These are phyloP conservation scores for Hyposmocoma kahamanoa DNA, from an alignment of 1,140 invertebrate species.

Conservation along the genomic window DNA sequence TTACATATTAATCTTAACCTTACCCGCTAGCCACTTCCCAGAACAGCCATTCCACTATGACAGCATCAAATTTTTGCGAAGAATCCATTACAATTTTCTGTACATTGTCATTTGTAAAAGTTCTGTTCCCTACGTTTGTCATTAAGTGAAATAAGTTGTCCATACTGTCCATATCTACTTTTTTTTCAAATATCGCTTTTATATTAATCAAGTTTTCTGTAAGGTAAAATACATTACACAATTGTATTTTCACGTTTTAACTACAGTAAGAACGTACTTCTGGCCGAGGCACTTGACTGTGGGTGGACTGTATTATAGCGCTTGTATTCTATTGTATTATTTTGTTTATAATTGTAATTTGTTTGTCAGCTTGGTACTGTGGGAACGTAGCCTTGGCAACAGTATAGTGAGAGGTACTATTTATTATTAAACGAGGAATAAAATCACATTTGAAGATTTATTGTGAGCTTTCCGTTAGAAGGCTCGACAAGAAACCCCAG, in stretches of 20 bases:
- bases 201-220: slow-evolving; percentile 5
- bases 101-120: slow-evolving; percentile 15
- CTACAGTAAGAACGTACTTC: slow-evolving; percentile 9
- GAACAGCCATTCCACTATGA: slow-evolving; percentile 37
- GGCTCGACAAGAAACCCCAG: no score
- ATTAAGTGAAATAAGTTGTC: slow-evolving; percentile 1
- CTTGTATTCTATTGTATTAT: no score
- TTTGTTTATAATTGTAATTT: no score
- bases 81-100: slow-evolving; percentile 31
- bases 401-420: no score
- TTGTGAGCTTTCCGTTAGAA: no score
- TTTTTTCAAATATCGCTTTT: slow-evolving; percentile 16
- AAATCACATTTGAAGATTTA: no score
- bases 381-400: no score
- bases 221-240: not conserved
- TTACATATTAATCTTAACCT: slow-evolving; percentile 5
- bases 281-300: not conserved
- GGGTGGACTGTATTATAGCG: not conserved
- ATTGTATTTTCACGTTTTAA: not conserved
- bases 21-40: slow-evolving; percentile 33
- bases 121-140: slow-evolving; percentile 10
- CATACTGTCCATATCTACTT: slow-evolving; percentile 17
- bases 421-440: no score
- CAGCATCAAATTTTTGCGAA: slow-evolving; percentile 30
- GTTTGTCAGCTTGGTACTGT: no score